These are phyloP conservation scores for Patella depressa DNA, from an alignment of 2,888 invertebrate species.

Conservation along the genomic window DNA sequence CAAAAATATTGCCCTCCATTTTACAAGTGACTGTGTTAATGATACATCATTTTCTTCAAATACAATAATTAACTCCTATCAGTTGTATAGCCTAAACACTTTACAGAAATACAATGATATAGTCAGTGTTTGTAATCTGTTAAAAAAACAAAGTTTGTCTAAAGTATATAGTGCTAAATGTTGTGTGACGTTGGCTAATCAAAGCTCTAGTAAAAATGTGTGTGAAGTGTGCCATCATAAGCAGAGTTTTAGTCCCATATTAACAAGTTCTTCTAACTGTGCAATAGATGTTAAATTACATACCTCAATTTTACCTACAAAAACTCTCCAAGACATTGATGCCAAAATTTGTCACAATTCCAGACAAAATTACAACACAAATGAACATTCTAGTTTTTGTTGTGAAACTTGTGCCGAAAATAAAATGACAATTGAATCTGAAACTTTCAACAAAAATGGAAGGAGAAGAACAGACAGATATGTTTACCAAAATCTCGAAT, in stretches of 20 bases:
- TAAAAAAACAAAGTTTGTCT: slow-evolving; percentile 2
- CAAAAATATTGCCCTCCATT: slow-evolving; percentile 81
- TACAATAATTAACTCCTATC: slow-evolving; percentile 11
- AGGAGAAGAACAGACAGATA: slow-evolving; percentile 49
- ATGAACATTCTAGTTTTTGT: slow-evolving; percentile 52
- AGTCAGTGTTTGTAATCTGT: slow-evolving; percentile 24
- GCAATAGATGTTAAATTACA: not conserved
- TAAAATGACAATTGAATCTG: slow-evolving; percentile 5
- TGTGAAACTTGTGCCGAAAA: slow-evolving; percentile 44
- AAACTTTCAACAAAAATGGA: slow-evolving; percentile 22
- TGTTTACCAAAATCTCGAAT: slow-evolving; percentile 44
- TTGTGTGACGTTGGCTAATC: slow-evolving; percentile 42
- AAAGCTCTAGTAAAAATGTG: slow-evolving; percentile 29
- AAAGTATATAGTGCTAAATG: slow-evolving; percentile 37
- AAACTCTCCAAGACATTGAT: not conserved
- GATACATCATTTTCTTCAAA: slow-evolving; percentile 11
- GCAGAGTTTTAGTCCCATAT: slow-evolving; percentile 12
- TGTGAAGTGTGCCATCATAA: slow-evolving; percentile 51
- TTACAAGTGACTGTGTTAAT: slow-evolving; percentile 61
- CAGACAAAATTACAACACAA: slow-evolving; percentile 51
- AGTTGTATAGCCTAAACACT: slow-evolving; percentile 19
- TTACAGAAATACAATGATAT: slow-evolving; percentile 23
- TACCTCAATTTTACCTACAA: not conserved
- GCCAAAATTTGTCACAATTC: slow-evolving; percentile 49
- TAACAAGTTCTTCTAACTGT: slow-evolving; percentile 13